phyloP scores from a whole-genome alignment of 2,113 vertebrate species.

The Mastomys coucha region DNA sequence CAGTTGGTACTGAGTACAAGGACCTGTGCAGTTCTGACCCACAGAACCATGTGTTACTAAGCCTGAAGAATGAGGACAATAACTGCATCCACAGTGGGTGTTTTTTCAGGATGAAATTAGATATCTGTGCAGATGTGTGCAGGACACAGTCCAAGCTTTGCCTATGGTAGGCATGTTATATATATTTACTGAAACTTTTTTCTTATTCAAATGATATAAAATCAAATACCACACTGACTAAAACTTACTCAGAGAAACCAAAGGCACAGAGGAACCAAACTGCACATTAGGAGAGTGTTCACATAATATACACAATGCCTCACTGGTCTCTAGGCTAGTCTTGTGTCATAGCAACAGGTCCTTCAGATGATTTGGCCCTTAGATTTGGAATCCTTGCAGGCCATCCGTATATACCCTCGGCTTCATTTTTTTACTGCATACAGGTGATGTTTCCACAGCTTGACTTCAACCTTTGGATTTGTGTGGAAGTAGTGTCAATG shows the following conservation, averaged over 20 bases:
- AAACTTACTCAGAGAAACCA: not conserved
- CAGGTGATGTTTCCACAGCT: slow-evolving; percentile 9
- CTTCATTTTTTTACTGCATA: slow-evolving; percentile 19
- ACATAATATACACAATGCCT: not conserved
- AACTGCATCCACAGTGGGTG: not conserved
- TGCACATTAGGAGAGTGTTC: not conserved
- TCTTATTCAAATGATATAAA: slow-evolving; percentile 31
- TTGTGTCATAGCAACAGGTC: not conserved
- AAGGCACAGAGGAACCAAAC: not conserved
- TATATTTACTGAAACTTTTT: not conserved
- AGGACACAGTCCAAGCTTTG: not conserved
- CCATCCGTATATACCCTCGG: not conserved
- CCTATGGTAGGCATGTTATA: not conserved
- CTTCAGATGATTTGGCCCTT: not conserved
- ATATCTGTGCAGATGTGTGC: too few relatives aligned
- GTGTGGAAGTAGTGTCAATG: slow-evolving; percentile 25
- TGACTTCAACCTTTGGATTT: slow-evolving; percentile 27
- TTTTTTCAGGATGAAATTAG: not conserved
- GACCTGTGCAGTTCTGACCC: too few relatives aligned
- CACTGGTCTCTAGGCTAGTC: not conserved
- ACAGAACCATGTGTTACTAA: not conserved
- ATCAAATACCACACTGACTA: not conserved
- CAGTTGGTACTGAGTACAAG: too few relatives aligned
- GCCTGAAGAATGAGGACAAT: not conserved
- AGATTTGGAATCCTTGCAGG: slow-evolving; percentile 32